Evolutionary conservation across 2,113 vertebrate species (phyloP), one percentile per base, ranked within the genome.

Genomic region (Cheilinus undulatus): DNA sequence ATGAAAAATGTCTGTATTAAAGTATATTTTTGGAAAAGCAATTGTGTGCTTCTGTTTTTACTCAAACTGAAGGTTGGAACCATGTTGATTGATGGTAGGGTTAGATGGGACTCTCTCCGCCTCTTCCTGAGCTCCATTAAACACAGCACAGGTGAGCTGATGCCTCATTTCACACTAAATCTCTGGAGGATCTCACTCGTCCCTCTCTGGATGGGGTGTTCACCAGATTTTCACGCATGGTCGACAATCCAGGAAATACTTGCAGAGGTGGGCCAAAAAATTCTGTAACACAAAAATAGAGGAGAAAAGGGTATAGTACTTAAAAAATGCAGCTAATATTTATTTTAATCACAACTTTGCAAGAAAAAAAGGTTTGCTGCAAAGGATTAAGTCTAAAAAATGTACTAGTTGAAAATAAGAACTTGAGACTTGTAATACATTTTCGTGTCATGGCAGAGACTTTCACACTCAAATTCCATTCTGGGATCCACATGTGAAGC

Each of bases 11-110:
- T 87, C 75, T 73, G 75, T 76, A 90, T 81, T 86, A 80, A 90
- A 89, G 54, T 82, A 57, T 86, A 73, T 84, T 88, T 89, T 86
- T 66, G 36, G 42, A 81, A 90, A 83, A 73, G 59, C 63, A 69
- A 49, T n/a, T 11, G 67, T 49, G 46, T 51, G 40, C 10, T 45
- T 62, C 7, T 68, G n/a, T 53, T 64, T 57, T 24, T 50, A 5
- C 4, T 36, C 17, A 42, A 17, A 8, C 2, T 22, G 28, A 5
- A 38, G 43, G 36, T 26, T 11, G 27, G 2, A n/a, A 23, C 1
- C 20, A 19, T 30, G 32, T 40, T 53, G 69, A 69, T 51, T 43
- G 56, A 63, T 48, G 36, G 11, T 17, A 30, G 22, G 40, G 38
- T 63, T 54, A 42, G 32, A 75, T 3, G 8, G 13, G 27, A n/a